Evolutionary conservation across 2,888 invertebrate species (phyloP).

Genomic region (Tridacna crocea): DNA sequence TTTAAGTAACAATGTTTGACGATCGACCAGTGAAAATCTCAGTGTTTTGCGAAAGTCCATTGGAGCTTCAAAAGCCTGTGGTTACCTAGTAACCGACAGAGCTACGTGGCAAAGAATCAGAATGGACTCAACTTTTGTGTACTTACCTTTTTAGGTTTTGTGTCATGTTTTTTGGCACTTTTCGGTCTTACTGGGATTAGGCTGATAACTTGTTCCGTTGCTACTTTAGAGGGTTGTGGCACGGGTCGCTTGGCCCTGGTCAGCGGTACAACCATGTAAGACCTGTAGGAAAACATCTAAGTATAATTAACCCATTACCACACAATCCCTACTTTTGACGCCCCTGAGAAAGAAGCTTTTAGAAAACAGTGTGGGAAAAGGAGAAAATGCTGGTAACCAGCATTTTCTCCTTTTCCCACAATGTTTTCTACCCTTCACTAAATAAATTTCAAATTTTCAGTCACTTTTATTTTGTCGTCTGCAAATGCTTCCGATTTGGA

Average conservation of each 20-base stretch:
- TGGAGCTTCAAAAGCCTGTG: too few relatives aligned
- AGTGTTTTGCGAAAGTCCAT: too few relatives aligned
- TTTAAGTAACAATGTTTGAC: too few relatives aligned
- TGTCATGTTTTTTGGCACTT: not conserved
- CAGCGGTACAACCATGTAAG: not conserved
- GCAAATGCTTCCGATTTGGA: too few relatives aligned
- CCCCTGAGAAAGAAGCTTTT: too few relatives aligned
- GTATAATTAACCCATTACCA: too few relatives aligned
- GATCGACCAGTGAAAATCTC: too few relatives aligned
- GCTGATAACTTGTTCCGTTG: not conserved
- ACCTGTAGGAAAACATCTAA: not conserved
- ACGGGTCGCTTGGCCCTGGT: slow-evolving; percentile 5
- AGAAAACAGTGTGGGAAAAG: not conserved
- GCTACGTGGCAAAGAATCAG: not conserved
- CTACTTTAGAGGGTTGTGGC: slow-evolving; percentile 3
- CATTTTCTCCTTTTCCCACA: not conserved
- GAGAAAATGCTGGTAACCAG: not conserved
- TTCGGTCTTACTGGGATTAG: not conserved
- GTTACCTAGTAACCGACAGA: too few relatives aligned
- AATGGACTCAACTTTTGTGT: not conserved
- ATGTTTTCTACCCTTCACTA: not conserved
- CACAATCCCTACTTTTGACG: too few relatives aligned
- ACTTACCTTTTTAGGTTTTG: not conserved
- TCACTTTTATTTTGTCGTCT: too few relatives aligned
- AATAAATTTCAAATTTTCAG: too few relatives aligned